Percentiles rank a stretch among this genome's conserved stretches.
Evolutionary conservation across 2,888 invertebrate genomes (phyloP).

Genomic region (Myopa testacea): DNA sequence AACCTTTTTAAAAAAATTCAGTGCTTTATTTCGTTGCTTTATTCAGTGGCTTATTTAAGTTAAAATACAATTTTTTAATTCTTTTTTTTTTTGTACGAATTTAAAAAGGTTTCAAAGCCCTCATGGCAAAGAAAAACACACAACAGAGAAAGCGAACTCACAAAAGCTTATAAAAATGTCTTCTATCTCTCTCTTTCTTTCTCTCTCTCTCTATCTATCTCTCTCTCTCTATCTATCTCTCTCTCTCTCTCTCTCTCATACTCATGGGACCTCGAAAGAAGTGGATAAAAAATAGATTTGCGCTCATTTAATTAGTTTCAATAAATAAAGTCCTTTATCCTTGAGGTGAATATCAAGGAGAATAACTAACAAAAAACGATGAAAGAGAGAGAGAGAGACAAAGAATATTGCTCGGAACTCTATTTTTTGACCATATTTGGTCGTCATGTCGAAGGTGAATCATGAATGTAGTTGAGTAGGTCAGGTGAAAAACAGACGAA

Average conservation of each 20-base stretch:
- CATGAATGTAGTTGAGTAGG: conserved; percentile 39
- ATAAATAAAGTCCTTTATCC: neutral
- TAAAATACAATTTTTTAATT: too few relatives aligned
- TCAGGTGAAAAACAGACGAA: conserved; percentile 13
- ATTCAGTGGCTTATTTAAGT: too few relatives aligned
- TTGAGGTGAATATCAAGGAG: neutral
- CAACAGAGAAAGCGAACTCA: too few relatives aligned
- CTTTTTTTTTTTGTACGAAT: too few relatives aligned
- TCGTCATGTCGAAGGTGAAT: neutral
- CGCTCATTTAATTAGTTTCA: neutral
- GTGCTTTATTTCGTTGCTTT: too few relatives aligned
- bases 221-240: neutral
- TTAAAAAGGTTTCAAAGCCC: too few relatives aligned
- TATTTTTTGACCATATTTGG: conserved; percentile 33
- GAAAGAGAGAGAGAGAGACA: neutral
- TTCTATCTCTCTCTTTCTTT: neutral
- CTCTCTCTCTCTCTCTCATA: too few relatives aligned
- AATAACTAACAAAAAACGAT: neutral
- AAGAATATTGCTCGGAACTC: neutral
- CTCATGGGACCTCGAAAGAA: too few relatives aligned
- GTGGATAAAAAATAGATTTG: neutral
- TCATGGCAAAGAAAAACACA: too few relatives aligned
- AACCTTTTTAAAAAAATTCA: too few relatives aligned
- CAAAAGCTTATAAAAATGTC: too few relatives aligned
- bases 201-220: neutral